phyloP scores from a whole-genome alignment of 2,797 vertebrate genomes.

The Anas bernieri region DNA sequence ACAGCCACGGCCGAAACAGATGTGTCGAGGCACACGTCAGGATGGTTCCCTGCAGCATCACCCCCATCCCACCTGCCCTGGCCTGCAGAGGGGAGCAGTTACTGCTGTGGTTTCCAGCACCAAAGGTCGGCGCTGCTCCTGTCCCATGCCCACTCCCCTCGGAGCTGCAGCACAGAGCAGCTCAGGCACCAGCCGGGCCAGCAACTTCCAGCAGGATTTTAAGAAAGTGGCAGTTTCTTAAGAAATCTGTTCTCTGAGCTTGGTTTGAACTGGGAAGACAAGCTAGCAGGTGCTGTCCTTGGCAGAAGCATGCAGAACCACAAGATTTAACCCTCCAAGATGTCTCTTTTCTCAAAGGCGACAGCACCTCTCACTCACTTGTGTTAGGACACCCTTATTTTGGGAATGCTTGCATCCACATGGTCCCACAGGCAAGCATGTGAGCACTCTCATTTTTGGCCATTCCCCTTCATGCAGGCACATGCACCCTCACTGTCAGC shows the following conservation, averaged over 20 bases:
- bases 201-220: not conserved
- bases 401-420: not conserved
- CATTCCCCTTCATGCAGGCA: rapidly evolving
- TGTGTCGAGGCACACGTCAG: not conserved
- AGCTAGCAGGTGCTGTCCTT: not conserved
- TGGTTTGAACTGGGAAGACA: not conserved
- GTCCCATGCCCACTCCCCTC: not conserved
- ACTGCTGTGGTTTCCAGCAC: not conserved
- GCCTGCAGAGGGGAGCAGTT: not conserved
- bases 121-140: not conserved
- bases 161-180: not conserved
- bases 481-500: rapidly evolving
- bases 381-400: not conserved
- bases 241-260: not conserved
- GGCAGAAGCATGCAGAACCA: not conserved
- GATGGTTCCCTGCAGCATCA: not conserved
- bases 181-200: not conserved
- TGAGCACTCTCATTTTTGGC: not conserved
- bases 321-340: not conserved
- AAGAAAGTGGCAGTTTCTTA: not conserved
- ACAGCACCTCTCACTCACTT: rapidly evolving
- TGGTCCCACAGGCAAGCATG: not conserved
- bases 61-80: not conserved
- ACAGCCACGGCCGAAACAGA: not conserved
- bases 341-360: rapidly evolving